phyloP scores from a whole-genome alignment of 1,140 invertebrate species.

The Trichoplusia ni region DNA sequence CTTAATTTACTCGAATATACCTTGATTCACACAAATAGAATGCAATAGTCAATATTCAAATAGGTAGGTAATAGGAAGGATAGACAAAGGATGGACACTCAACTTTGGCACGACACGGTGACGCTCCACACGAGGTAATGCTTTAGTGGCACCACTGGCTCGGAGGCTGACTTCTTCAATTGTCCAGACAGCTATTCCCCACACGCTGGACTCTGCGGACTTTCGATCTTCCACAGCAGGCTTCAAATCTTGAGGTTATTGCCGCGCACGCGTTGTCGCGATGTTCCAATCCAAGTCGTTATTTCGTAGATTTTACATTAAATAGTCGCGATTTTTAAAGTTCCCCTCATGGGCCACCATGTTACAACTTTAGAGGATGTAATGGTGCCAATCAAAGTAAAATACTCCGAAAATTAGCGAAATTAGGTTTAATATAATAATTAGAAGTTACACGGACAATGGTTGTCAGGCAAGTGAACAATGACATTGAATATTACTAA shows the following conservation, averaged over 20 bases:
- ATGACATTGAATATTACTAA: not conserved
- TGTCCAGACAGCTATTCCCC: not conserved
- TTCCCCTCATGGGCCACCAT: not conserved
- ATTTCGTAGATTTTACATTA: not conserved
- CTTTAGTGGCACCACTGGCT: not conserved
- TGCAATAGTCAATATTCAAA: not conserved
- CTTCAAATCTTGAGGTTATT: not conserved
- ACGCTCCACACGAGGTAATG: slow-evolving; percentile 1
- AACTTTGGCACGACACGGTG: not conserved
- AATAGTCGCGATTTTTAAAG: not conserved
- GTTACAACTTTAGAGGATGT: slow-evolving; percentile 2
- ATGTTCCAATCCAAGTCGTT: not conserved
- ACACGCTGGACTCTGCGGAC: not conserved
- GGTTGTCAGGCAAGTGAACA: not conserved
- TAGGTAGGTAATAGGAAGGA: not conserved
- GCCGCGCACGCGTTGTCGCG: not conserved
- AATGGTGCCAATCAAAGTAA: not conserved
- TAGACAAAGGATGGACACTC: not conserved
- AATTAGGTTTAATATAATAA: not conserved
- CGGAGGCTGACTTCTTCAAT: not conserved
- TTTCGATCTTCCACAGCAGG: not conserved
- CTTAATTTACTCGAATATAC: not conserved
- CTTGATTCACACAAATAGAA: not conserved
- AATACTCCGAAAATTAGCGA: not conserved
- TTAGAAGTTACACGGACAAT: not conserved